These are phyloP conservation scores for Pseudolycoriella hygida DNA, from an alignment of 2,888 invertebrate species.

Conservation along the genomic window DNA sequence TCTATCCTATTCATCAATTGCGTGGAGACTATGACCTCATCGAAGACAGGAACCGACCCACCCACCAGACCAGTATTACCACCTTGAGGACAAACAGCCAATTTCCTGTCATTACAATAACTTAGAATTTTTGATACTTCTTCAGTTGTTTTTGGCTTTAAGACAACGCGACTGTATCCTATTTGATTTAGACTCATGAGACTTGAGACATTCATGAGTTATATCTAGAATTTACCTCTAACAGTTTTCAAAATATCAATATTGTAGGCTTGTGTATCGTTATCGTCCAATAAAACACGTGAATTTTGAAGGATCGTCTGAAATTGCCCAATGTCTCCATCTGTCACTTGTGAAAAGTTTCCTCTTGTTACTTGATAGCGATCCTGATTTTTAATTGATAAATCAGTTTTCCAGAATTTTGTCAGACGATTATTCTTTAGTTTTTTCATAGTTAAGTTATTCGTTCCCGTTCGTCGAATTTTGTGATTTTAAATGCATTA, in stretches of 20 bases:
- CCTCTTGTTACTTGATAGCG: conserved; percentile 25
- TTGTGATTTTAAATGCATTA: no score
- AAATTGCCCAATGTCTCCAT: conserved; percentile 22
- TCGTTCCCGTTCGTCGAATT: no score
- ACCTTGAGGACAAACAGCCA: conserved; percentile 91
- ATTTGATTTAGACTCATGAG: no score
- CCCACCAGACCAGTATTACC: conserved; percentile 94
- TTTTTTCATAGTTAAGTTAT: no score
- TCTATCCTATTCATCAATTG: conserved; percentile 72
- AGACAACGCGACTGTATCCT: conserved; percentile 68
- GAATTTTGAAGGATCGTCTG: conserved; percentile 21
- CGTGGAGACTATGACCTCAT: conserved; percentile 83
- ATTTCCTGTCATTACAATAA: conserved; percentile 61
- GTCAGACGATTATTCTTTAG: no score
- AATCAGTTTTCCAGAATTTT: no score
- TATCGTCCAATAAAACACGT: conserved; percentile 53
- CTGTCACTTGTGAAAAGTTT: conserved; percentile 19
- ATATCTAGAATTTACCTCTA: conserved; percentile 48
- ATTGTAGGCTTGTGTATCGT: conserved; percentile 67
- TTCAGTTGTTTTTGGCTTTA: conserved; percentile 71
- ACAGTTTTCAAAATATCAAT: conserved; percentile 79
- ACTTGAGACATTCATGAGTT: no score
- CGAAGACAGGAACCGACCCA: conserved; percentile 92
- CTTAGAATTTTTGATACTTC: conserved; percentile 74
- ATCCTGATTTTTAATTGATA: conserved; percentile 9